Evolutionary conservation across 2,888 invertebrate genomes (phyloP).

Genomic region (Rapana venosa): DNA sequence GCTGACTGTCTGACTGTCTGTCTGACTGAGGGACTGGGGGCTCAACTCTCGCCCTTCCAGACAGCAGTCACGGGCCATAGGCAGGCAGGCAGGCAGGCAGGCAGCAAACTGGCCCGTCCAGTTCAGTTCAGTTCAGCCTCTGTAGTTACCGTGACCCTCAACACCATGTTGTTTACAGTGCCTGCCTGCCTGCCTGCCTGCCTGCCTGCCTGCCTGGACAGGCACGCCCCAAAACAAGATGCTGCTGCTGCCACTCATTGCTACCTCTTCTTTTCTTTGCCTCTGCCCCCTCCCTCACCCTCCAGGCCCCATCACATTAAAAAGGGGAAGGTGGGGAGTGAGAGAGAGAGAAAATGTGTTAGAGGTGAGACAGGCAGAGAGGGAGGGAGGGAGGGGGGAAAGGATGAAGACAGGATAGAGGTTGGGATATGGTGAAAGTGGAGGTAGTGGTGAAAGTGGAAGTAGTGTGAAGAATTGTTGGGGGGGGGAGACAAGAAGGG

Average conservation of each 20-base stretch:
- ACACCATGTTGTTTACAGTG: not conserved
- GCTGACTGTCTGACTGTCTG: no score
- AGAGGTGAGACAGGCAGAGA: not conserved
- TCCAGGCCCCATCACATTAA: no score
- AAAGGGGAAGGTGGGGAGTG: not conserved
- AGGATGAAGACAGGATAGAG: not conserved
- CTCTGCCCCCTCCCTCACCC: no score
- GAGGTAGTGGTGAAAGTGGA: not conserved
- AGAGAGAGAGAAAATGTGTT: not conserved
- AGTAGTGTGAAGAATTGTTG: not conserved
- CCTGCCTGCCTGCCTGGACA: not conserved
- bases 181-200: no score
- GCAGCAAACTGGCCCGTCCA: not conserved
- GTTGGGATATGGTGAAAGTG: not conserved
- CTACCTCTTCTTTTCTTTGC: not conserved
- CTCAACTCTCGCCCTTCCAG: no score
- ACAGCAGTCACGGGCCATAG: no score
- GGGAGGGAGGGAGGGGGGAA: not conserved
- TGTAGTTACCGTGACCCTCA: not conserved
- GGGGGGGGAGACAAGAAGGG: not conserved
- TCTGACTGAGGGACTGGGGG: no score
- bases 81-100: no score
- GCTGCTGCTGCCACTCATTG: not conserved
- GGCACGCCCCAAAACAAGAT: conserved; percentile 15
- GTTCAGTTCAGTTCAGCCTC: not conserved